Evolutionary conservation across 2,888 invertebrate species (phyloP).

Genomic region (Pollenia angustigena): DNA sequence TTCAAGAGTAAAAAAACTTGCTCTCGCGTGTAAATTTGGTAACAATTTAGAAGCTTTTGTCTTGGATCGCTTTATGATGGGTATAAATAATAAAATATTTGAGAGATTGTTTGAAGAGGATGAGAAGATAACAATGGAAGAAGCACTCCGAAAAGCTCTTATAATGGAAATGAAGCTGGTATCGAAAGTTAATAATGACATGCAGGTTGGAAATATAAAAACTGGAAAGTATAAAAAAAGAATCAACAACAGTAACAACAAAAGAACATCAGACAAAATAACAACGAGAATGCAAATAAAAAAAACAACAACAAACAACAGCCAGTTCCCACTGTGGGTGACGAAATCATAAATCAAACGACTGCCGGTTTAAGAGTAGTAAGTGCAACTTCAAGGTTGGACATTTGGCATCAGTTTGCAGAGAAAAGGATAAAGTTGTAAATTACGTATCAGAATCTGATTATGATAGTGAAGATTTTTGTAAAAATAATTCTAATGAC

Average conservation of each 20-base stretch:
- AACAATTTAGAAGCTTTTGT: conserved; percentile 57
- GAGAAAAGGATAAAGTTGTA: conserved; percentile 7
- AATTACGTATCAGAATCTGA: conserved; percentile 11
- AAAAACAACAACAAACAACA: conserved; percentile 20
- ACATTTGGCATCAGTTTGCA: conserved; percentile 50
- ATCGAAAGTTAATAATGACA: conserved; percentile 12
- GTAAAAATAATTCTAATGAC: conserved; percentile 23
- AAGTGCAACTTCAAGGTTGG: conserved; percentile 50
- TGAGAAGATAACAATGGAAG: conserved; percentile 63
- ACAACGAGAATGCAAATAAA: background rate
- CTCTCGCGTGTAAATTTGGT: conserved; percentile 67
- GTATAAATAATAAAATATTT: conserved; percentile 54
- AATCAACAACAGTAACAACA: background rate
- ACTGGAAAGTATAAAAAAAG: background rate
- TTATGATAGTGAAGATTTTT: conserved; percentile 25
- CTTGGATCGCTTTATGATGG: conserved; percentile 47
- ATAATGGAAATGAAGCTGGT: conserved; percentile 47
- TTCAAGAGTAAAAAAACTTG: conserved; percentile 63
- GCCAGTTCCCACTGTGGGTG: conserved; percentile 49
- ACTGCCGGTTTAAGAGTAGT: conserved; percentile 24
- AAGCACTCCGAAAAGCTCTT: conserved; percentile 54
- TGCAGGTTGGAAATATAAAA: conserved; percentile 42
- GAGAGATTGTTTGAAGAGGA: conserved; percentile 71
- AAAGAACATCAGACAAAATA: background rate
- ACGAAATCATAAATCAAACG: conserved; percentile 17